Conservation (phyloP, 2,797 vertebrate genomes). For the Phoeniculus purpureus region DNA sequence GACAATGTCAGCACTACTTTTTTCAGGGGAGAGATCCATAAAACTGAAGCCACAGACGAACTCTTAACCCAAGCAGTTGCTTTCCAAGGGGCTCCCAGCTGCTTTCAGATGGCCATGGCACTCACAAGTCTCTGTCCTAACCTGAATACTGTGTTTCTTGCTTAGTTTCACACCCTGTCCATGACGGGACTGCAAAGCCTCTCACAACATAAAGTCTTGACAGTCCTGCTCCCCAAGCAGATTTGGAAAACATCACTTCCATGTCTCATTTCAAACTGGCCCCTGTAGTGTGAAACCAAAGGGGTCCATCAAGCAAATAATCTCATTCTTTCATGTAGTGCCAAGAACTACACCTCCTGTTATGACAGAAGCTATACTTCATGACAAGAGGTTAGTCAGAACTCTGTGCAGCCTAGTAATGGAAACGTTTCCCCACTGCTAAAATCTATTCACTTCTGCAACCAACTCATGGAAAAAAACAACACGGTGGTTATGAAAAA, state of each 20-base stretch:
- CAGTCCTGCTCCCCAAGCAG: neutral
- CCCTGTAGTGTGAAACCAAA: neutral
- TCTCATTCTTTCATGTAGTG: neutral
- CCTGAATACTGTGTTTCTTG: neutral
- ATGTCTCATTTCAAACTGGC: neutral
- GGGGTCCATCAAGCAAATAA: neutral
- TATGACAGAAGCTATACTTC: neutral
- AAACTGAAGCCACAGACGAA: neutral
- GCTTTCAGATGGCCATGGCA: neutral
- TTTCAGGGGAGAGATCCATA: neutral
- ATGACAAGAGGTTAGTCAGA: neutral
- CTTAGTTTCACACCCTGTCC: neutral
- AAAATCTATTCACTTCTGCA: conserved; percentile 2
- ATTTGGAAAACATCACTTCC: neutral
- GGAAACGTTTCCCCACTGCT: neutral
- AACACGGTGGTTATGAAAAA: neutral
- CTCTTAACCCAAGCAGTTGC: neutral
- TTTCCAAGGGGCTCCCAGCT: neutral
- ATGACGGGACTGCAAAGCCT: neutral
- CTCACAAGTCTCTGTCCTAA: neutral
- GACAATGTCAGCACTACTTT: neutral
- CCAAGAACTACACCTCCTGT: neutral
- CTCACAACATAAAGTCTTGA: neutral
- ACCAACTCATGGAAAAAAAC: neutral
- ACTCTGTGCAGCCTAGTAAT: neutral